A percentile compares a stretch with the other conserved stretches of the same genome.
Conservation (phyloP, 2,888 invertebrate genomes). For the Zaprionus bogoriensis region DNA sequence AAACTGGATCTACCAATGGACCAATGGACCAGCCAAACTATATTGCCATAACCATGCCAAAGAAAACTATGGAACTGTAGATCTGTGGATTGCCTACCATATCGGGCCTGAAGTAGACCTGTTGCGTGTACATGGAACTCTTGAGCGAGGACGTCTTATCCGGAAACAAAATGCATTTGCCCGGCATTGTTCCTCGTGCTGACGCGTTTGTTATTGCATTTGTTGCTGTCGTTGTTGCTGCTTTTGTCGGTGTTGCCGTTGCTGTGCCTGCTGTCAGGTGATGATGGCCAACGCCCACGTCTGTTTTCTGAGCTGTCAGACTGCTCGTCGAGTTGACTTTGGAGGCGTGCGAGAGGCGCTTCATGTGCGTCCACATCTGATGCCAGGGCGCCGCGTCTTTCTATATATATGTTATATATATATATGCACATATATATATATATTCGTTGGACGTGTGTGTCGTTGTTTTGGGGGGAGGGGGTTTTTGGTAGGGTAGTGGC, state of each 20-base stretch:
- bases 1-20: constrained; percentile 9
- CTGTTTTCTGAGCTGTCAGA: constrained; percentile 80
- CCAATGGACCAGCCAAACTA: not conserved
- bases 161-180: constrained; percentile 74
- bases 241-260: constrained; percentile 16
- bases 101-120: constrained; percentile 79
- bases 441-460: constrained; percentile 19
- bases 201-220: constrained; percentile 19
- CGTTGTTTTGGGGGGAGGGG: constrained; percentile 9
- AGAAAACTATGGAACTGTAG: constrained; percentile 38
- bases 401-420: too few relatives aligned
- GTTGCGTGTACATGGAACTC: constrained; percentile 74
- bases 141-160: constrained; percentile 79
- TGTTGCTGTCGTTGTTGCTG: constrained; percentile 33
- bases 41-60: constrained; percentile 65
- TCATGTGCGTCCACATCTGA: constrained; percentile 82
- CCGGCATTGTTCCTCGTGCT: constrained; percentile 51
- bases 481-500: constrained; percentile 7
- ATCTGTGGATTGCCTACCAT: constrained; percentile 71
- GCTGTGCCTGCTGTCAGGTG: constrained; percentile 39
- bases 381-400: constrained; percentile 82
- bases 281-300: constrained; percentile 69
- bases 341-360: constrained; percentile 81
- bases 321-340: constrained; percentile 81
- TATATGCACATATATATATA: constrained; percentile 17